A percentile compares a stretch with the other conserved stretches of the same genome.
Evolutionary conservation across 2,113 vertebrate genomes (phyloP).

Genomic region (Benitochromis conjunctus): DNA sequence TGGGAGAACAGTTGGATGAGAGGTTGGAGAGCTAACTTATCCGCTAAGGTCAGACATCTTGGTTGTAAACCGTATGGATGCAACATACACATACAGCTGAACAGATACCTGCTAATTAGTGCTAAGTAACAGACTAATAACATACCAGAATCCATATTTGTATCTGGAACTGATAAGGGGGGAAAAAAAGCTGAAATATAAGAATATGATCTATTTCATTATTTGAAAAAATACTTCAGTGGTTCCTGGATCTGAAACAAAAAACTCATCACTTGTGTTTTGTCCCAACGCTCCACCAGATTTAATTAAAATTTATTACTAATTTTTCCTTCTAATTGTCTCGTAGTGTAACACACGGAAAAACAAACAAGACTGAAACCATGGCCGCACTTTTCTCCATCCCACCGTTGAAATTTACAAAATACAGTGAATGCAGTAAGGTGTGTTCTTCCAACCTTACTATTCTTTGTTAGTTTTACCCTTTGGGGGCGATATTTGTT

Average conservation of each 20-base stretch:
- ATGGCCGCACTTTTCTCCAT: background rate
- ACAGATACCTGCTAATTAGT: background rate
- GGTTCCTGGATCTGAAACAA: background rate
- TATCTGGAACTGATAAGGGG: background rate
- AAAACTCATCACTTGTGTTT: background rate
- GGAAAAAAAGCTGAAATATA: background rate
- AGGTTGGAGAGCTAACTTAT: background rate
- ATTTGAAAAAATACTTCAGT: background rate
- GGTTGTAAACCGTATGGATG: background rate
- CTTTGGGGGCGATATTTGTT: background rate
- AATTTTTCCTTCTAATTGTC: background rate
- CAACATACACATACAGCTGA: background rate
- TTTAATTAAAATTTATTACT: background rate
- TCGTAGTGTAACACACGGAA: background rate
- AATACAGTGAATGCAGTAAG: background rate
- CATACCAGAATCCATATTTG: background rate
- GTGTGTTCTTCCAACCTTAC: background rate
- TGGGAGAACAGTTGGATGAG: background rate
- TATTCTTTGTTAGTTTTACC: background rate
- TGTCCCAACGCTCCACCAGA: background rate
- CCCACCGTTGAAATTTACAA: background rate
- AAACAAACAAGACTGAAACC: background rate
- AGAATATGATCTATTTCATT: background rate
- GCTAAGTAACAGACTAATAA: background rate
- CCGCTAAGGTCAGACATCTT: fast-evolving